Evolutionary conservation across 2,888 invertebrate species (phyloP), one percentile per base, ranked within the genome.

Genomic region (Isoperla grammatica): DNA sequence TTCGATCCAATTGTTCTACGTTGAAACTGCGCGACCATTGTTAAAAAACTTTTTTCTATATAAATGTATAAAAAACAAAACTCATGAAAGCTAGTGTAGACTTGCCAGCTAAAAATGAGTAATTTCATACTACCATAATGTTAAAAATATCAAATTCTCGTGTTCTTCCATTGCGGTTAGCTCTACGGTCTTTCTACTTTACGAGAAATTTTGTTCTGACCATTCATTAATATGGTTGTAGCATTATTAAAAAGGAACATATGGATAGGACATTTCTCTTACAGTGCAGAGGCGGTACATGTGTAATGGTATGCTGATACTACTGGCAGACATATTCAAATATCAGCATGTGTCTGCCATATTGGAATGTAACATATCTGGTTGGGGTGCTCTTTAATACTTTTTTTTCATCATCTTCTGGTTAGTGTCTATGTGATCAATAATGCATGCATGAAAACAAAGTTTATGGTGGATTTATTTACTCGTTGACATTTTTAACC

Each of bases 311-410:
- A 60, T 60, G 60, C 56, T 56, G 56, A 53, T 50, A 56, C 42
- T 23, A 53, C 23, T 54, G 53, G 50, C 50, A 57, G 54, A 54
- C 43, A 54, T 53, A 57, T 57, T 45, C 43, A 58, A 60, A 63
- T 65, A 65, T 63, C 64, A 65, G 63, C 57, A 63, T 65, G 63
- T 59, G 20, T 39, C 60, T 61, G 57, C 57, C 60, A 62, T 62
- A 61, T 63, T 63, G 64, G 64, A 63, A 60, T 63, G 64, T 65
- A 60, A 63, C 64, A 65, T 65, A 65, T 65, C 64, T 65, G 62
- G 64, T 61, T 65, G 64, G 63, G 64, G 64, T 65, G 64, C 64
- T 65, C 61, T 63, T 57, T 63, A 60, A 54, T 60, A 61, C 58
- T 48, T 56, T 60, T 50, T 53, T 40, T 61, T 40, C 29, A 29